Conservation (phyloP, 2,888 invertebrate species). For the Pristionchus fissidentatus region DNA sequence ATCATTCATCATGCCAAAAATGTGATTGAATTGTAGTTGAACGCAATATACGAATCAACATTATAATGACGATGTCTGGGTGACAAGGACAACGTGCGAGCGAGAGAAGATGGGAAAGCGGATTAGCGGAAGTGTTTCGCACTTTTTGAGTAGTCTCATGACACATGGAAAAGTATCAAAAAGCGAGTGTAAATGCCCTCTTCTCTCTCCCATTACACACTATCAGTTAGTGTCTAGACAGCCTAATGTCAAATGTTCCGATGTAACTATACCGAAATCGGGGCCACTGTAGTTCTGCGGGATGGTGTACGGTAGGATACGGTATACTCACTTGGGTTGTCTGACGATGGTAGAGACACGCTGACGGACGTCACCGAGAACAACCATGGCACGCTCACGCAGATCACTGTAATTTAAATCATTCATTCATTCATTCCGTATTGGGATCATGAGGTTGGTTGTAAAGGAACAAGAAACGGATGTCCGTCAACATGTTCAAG, state of each 20-base stretch:
- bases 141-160: background rate
- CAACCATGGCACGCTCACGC: background rate
- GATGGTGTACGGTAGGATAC: background rate
- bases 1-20: no score
- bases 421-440: no score
- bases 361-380: background rate
- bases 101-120: background rate
- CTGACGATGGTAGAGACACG: background rate
- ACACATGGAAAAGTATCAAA: background rate
- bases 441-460: no score
- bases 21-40: no score
- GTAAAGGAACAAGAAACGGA: no score
- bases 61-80: no score
- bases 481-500: no score
- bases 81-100: background rate
- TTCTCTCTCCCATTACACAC: conserved; percentile 17
- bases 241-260: background rate
- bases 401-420: conserved; percentile 34
- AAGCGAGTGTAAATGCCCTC: background rate
- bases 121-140: conserved; percentile 10
- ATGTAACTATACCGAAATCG: no score
- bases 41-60: no score
- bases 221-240: background rate
- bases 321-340: conserved; percentile 23
- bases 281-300: background rate